A percentile compares a stretch with the other conserved stretches of the same genome.
Evolutionary conservation across 30 jellyfish, hydroid and myxozoan species (phyloP).

Genomic region (Phacellophora camtschatica): DNA sequence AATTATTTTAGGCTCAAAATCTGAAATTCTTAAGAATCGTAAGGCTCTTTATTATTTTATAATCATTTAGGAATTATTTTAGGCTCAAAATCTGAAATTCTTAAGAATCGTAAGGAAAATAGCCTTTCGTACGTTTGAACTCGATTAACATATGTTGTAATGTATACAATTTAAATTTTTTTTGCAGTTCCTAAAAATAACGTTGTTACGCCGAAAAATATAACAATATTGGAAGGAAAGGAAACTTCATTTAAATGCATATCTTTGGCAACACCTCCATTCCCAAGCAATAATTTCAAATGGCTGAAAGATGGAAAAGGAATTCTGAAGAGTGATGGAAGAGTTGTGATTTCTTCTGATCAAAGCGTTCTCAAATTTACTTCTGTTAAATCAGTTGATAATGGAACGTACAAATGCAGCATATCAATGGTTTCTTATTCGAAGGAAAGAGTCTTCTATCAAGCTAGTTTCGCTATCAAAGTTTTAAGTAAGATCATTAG

Average conservation of each 20-base stretch:
- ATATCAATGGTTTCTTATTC: conserved; percentile 3
- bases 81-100: too few species aligned
- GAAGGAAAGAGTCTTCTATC: neutral
- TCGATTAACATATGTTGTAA: too few species aligned
- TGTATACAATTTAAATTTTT: too few species aligned
- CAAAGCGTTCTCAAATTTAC: conserved; percentile 54
- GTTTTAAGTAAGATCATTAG: conserved; percentile 32
- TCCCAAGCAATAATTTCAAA: conserved; percentile 33
- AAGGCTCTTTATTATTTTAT: too few species aligned
- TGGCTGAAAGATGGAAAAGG: conserved; percentile 32
- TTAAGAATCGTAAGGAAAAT: too few species aligned
- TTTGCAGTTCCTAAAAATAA: conserved; percentile 45
- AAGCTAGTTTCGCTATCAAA: neutral
- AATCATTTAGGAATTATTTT: too few species aligned
- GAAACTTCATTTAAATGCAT: conserved; percentile 39
- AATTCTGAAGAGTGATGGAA: neutral
- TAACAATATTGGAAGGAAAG: conserved; percentile 8
- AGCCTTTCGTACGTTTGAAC: too few species aligned
- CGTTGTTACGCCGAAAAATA: conserved; percentile 43
- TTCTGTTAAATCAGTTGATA: conserved; percentile 21
- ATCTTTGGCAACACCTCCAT: conserved; percentile 74
- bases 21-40: too few species aligned
- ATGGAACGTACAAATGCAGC: conserved; percentile 65
- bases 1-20: too few species aligned
- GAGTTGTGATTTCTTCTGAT: neutral